Conservation (phyloP, 2,113 vertebrate species). For the Forbesichthys agassizii region DNA sequence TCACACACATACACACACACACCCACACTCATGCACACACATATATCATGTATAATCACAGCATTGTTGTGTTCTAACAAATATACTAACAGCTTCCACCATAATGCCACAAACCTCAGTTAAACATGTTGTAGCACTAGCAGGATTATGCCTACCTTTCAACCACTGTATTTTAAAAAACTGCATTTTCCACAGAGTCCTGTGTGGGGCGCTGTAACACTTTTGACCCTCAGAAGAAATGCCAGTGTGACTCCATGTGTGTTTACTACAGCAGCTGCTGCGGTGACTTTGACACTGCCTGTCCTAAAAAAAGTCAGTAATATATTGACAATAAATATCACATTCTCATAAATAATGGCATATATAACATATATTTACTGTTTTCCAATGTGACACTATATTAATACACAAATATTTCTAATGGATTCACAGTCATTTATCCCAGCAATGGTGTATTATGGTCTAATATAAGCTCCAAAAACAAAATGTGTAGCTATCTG, state of each 20-base stretch:
- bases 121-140: not conserved
- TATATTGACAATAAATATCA: not conserved
- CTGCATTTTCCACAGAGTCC: slow-evolving; percentile 75
- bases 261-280: slow-evolving; percentile 93
- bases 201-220: slow-evolving; percentile 83
- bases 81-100: not conserved
- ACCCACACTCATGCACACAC: not conserved
- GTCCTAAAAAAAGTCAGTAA: slow-evolving; percentile 82
- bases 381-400: too few relatives aligned
- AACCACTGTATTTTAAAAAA: not conserved
- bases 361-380: too few relatives aligned
- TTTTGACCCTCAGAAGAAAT: slow-evolving; percentile 77
- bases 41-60: not conserved
- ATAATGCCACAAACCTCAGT: not conserved
- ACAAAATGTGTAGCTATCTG: too few relatives aligned
- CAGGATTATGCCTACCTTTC: not conserved
- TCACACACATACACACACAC: not conserved
- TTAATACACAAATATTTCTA: too few relatives aligned
- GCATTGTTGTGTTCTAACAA: not conserved
- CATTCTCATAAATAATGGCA: too few relatives aligned
- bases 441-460: too few relatives aligned
- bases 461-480: too few relatives aligned
- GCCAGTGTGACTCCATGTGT: slow-evolving; percentile 92
- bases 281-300: slow-evolving; percentile 75
- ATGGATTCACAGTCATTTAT: too few relatives aligned